Evolutionary conservation across 2,888 invertebrate species (phyloP).

Genomic region (Ctenicera cuprea): DNA sequence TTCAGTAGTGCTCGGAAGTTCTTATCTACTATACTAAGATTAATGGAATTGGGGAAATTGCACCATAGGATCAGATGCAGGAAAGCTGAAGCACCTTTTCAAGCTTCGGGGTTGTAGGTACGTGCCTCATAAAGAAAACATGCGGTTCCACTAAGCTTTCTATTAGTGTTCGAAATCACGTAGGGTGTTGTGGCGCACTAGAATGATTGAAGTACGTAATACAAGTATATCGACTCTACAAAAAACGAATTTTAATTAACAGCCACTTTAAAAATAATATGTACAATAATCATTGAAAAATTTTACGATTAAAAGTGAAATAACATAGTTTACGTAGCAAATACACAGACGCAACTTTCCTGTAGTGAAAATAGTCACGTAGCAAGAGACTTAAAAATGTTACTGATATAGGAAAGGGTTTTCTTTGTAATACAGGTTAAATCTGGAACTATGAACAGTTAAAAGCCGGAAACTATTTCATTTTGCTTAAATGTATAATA

Average conservation of each 20-base stretch:
- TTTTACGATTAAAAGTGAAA: too few species aligned
- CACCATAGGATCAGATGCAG: slow-evolving; percentile 46
- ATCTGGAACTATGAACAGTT: too few species aligned
- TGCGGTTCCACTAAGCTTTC: slow-evolving; percentile 69
- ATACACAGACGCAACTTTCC: too few species aligned
- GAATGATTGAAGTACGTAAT: slow-evolving; percentile 48
- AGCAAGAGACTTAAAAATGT: too few species aligned
- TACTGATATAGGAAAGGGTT: too few species aligned
- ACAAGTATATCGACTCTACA: slow-evolving; percentile 18
- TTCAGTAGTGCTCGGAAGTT: slow-evolving; percentile 32
- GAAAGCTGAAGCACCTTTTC: slow-evolving; percentile 49
- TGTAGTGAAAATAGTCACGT: too few species aligned
- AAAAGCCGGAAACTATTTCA: too few species aligned
- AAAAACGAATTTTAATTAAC: slow-evolving; percentile 36
- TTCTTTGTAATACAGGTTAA: too few species aligned
- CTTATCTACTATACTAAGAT: slow-evolving; percentile 42
- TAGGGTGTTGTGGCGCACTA: slow-evolving; percentile 43
- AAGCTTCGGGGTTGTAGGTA: slow-evolving; percentile 55
- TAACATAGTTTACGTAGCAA: too few species aligned
- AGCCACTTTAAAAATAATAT: background rate
- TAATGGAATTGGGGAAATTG: slow-evolving; percentile 44
- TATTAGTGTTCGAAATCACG: slow-evolving; percentile 69
- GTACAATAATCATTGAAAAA: too few species aligned
- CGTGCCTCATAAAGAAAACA: slow-evolving; percentile 71
- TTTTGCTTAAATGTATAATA: too few species aligned